These are phyloP conservation scores for Porites cylindrica DNA, from an alignment of 92 coral and sea anemone genomes.

Conservation along the genomic window DNA sequence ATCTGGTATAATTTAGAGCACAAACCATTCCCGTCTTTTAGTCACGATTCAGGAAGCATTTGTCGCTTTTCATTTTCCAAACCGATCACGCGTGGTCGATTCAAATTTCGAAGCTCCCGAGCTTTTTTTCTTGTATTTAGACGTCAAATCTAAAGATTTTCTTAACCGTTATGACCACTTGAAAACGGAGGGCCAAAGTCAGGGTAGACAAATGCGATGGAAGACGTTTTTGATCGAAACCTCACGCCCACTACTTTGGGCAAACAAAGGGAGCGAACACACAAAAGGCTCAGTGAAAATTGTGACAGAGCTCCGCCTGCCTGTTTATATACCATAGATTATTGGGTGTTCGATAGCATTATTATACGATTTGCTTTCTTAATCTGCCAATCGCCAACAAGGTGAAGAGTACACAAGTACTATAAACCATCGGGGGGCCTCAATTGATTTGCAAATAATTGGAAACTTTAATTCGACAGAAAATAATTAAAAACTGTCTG, in stretches of 20 bases:
- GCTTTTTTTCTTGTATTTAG: conserved; percentile 9
- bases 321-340: conserved; percentile 91
- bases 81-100: conserved; percentile 74
- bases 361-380: conserved; percentile 95
- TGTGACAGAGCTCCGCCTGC: conserved; percentile 93
- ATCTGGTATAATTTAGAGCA: conserved; percentile 92
- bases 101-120: conserved; percentile 34
- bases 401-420: conserved; percentile 95
- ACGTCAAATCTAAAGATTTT: conserved; percentile 13
- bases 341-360: conserved; percentile 97
- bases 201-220: conserved; percentile 18
- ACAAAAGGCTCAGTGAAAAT: conserved; percentile 91
- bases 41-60: conserved; percentile 97
- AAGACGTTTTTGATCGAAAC: conserved; percentile 21
- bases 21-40: conserved; percentile 68
- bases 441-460: conserved; percentile 99
- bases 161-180: not conserved
- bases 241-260: conserved; percentile 79
- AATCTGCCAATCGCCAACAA: conserved; percentile 92
- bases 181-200: not conserved
- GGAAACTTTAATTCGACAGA: conserved; percentile 99
- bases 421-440: conserved; percentile 95
- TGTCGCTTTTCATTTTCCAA: conserved; percentile 86
- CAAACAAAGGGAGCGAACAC: conserved; percentile 75
- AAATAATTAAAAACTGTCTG: conserved; percentile 97